phyloP scores from a whole-genome alignment of 2,888 invertebrate genomes.

The Automeris io region DNA sequence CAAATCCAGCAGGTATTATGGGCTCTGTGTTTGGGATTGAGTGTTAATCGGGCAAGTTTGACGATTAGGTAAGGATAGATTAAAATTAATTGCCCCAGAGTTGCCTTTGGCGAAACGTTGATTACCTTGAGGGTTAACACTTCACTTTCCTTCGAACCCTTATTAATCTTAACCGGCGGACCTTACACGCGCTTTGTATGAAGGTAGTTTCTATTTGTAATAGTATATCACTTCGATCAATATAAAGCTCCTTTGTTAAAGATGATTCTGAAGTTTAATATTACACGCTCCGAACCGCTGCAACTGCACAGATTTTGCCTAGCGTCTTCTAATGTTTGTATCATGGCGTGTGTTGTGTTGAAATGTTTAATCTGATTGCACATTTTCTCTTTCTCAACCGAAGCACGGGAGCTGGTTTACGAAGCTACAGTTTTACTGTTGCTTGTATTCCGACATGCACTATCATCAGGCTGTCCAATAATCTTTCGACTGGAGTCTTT shows the following conservation, averaged over 20 bases:
- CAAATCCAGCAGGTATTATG: slow-evolving; percentile 15
- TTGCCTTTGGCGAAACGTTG: slow-evolving; percentile 28
- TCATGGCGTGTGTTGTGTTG: too few species aligned
- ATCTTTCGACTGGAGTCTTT: too few species aligned
- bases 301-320: too few species aligned
- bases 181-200: slow-evolving; percentile 10
- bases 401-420: too few species aligned
- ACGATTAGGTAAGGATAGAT: slow-evolving; percentile 54
- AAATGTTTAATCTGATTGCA: too few species aligned
- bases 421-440: too few species aligned
- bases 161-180: slow-evolving; percentile 21
- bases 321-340: too few species aligned
- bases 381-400: too few species aligned
- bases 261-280: too few species aligned
- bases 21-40: slow-evolving; percentile 40
- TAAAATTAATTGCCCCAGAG: slow-evolving; percentile 49
- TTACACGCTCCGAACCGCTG: too few species aligned
- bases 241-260: slow-evolving; percentile 3
- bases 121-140: slow-evolving; percentile 32
- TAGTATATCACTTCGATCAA: not conserved
- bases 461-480: too few species aligned
- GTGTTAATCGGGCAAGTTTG: slow-evolving; percentile 60
- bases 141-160: slow-evolving; percentile 20
- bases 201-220: slow-evolving; percentile 9
- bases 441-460: too few species aligned